Percentiles rank a stretch among this genome's conserved stretches.
These are phyloP conservation scores for Misgurnus mizolepis DNA, from an alignment of 2,113 vertebrate species.

Conservation along the genomic window DNA sequence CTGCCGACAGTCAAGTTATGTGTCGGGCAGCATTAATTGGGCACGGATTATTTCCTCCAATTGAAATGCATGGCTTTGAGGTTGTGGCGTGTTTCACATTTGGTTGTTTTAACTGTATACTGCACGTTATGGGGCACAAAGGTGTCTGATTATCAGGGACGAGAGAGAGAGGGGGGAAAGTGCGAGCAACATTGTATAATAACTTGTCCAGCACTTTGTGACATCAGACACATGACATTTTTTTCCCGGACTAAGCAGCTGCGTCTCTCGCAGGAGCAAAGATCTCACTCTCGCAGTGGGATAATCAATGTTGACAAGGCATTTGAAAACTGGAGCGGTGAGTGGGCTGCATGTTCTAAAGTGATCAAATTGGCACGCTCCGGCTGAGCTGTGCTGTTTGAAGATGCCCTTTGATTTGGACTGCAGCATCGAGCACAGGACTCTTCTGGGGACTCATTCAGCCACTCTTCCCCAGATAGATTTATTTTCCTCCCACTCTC, in stretches of 20 bases:
- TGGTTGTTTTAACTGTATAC: slow-evolving; percentile 12
- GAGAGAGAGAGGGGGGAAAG: slow-evolving; percentile 8
- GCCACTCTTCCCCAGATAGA: slow-evolving; percentile 5
- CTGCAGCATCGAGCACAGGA: slow-evolving; percentile 7
- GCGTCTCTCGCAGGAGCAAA: slow-evolving; percentile 27
- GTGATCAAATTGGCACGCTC: slow-evolving; percentile 51
- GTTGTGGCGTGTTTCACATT: background rate
- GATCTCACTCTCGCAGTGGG: slow-evolving; percentile 7
- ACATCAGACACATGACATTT: slow-evolving; percentile 33
- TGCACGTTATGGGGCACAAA: background rate
- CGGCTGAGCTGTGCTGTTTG: slow-evolving; percentile 47
- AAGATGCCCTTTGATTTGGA: slow-evolving; percentile 51
- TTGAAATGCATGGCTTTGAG: slow-evolving; percentile 11
- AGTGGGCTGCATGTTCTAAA: slow-evolving; percentile 51
- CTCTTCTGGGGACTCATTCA: slow-evolving; percentile 25
- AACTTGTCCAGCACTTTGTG: background rate
- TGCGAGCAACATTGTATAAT: background rate
- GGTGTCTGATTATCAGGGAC: background rate
- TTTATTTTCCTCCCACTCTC: slow-evolving; percentile 29
- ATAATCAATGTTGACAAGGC: slow-evolving; percentile 55
- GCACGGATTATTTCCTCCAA: slow-evolving; percentile 29
- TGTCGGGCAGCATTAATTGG: slow-evolving; percentile 28
- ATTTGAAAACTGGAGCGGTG: slow-evolving; percentile 36
- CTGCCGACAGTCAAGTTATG: slow-evolving; percentile 34
- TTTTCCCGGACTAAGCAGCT: slow-evolving; percentile 15